phyloP scores from a whole-genome alignment of 2,113 vertebrate species.

The Sebastes schlegelii region DNA sequence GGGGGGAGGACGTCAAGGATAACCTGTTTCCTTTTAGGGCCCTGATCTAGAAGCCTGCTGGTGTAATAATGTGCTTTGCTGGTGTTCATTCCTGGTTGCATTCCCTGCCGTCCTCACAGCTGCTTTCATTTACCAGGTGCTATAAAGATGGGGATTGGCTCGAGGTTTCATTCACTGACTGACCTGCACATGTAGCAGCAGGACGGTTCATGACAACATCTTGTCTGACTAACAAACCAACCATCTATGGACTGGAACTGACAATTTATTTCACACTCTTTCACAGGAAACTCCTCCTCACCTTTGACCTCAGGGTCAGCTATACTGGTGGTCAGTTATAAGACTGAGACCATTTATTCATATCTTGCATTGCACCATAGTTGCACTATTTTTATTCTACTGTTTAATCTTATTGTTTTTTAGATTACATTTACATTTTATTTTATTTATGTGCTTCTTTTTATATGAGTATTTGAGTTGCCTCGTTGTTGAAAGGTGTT shows the following conservation, averaged over 20 bases:
- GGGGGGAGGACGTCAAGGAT: not conserved
- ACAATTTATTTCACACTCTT: conserved; percentile 52
- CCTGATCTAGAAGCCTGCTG: conserved; percentile 60
- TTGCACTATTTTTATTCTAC: not conserved
- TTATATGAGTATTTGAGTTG: not conserved
- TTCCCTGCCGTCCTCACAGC: conserved; percentile 65
- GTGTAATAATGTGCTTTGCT: conserved; percentile 52
- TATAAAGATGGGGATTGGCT: conserved; percentile 35
- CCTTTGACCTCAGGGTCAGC: conserved; percentile 40
- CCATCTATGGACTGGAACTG: conserved; percentile 42
- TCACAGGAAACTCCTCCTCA: conserved; percentile 30
- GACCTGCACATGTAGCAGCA: conserved; percentile 25
- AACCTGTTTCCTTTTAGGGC: conserved; percentile 59
- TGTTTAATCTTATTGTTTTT: not conserved
- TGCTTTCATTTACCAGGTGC: conserved; percentile 77
- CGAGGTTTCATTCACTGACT: conserved; percentile 34
- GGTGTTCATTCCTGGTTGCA: conserved; percentile 42
- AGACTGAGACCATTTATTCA: not conserved
- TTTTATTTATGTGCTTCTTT: not conserved
- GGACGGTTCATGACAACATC: conserved; percentile 12
- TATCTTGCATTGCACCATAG: not conserved
- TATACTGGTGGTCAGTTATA: not conserved
- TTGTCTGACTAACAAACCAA: conserved; percentile 23
- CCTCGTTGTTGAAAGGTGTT: not conserved
- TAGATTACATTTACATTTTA: not conserved